phyloP scores from a whole-genome alignment of 2,113 vertebrate genomes.

The Dicentrarchus labrax region DNA sequence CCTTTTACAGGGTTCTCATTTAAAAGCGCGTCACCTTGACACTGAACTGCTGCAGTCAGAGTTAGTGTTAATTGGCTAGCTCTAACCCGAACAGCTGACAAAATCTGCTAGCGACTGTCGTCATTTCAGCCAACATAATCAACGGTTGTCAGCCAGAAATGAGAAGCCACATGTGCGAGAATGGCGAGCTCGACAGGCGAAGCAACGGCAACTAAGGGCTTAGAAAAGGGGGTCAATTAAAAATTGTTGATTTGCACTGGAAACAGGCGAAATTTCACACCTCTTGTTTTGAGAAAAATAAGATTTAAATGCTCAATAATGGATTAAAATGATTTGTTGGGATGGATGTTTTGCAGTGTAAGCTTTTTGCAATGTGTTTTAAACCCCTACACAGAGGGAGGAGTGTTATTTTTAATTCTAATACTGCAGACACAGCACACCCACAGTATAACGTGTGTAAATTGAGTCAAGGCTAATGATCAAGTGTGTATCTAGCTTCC shows the following conservation, averaged over 20 bases:
- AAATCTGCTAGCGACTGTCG: neutral
- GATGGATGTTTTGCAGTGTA: conserved; percentile 51
- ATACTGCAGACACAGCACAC: conserved; percentile 59
- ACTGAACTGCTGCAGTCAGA: neutral
- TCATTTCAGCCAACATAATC: neutral
- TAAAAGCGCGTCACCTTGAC: neutral
- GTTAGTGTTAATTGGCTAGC: neutral
- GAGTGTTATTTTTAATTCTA: conserved; percentile 71
- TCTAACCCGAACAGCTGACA: neutral
- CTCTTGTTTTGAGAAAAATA: conserved; percentile 46
- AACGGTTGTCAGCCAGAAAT: neutral
- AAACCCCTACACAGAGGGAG: conserved; percentile 40
- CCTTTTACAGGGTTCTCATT: neutral
- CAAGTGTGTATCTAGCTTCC: conserved; percentile 34
- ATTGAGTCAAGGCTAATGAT: conserved; percentile 41
- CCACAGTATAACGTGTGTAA: neutral
- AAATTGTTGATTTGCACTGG: neutral
- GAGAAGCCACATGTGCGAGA: neutral
- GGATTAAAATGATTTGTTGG: conserved; percentile 46
- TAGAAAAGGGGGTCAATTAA: neutral
- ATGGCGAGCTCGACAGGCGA: neutral
- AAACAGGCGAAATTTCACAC: conserved; percentile 53
- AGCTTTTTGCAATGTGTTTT: conserved; percentile 20
- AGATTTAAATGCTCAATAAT: conserved; percentile 27
- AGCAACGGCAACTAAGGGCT: neutral